These are phyloP conservation scores for Malurus melanocephalus DNA, from an alignment of 2,113 vertebrate genomes.

Conservation along the genomic window DNA sequence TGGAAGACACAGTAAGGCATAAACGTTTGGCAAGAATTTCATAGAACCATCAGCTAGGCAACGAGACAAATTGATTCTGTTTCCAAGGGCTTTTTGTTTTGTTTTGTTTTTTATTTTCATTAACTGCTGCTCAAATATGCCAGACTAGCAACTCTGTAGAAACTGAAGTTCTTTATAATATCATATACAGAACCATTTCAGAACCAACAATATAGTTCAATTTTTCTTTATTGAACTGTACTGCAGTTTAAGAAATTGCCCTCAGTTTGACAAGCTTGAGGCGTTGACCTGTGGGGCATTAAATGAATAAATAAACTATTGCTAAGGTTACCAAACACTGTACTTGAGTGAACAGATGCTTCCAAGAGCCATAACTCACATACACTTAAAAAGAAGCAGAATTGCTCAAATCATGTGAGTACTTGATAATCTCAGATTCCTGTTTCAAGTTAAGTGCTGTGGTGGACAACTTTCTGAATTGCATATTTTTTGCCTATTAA, in stretches of 20 bases:
- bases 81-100: constrained; percentile 22
- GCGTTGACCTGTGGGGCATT: neutral
- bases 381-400: neutral
- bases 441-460: constrained; percentile 31
- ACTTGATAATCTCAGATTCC: constrained; percentile 31
- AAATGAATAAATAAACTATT: constrained; percentile 37
- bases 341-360: constrained; percentile 34
- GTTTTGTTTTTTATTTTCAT: neutral
- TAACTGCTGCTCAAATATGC: neutral
- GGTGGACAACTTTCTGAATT: constrained; percentile 10
- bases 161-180: neutral
- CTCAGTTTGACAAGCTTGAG: neutral
- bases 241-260: neutral
- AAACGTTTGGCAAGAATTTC: constrained; percentile 24
- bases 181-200: neutral
- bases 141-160: neutral
- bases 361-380: constrained; percentile 18
- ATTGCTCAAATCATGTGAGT: constrained; percentile 45
- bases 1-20: neutral
- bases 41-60: constrained; percentile 8
- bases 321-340: constrained; percentile 57
- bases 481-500: neutral
- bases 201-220: neutral
- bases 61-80: constrained; percentile 3
- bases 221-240: neutral